A percentile compares a stretch with the other conserved stretches of the same genome.
These are phyloP conservation scores for Anthopleura xanthogrammica DNA, from an alignment of 92 coral and sea anemone species.

Conservation along the genomic window DNA sequence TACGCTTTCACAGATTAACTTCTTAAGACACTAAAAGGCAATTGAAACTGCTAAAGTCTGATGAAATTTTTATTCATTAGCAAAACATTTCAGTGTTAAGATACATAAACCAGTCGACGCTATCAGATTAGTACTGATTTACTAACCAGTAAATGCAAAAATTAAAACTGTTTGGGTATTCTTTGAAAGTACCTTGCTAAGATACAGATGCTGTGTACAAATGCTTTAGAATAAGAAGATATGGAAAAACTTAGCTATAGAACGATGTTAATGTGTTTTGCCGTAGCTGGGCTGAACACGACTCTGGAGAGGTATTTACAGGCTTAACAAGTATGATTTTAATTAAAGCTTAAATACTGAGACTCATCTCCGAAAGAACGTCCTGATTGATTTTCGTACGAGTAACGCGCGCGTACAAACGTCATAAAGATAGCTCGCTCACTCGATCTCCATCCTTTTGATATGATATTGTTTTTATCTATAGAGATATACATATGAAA, in stretches of 20 bases:
- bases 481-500: not conserved
- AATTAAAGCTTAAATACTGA: not conserved
- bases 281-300: not conserved
- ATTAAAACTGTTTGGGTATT: not conserved
- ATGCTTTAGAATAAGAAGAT: not conserved
- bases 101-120: not conserved
- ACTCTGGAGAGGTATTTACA: constrained; percentile 20
- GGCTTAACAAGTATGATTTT: constrained; percentile 1
- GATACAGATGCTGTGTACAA: too few species aligned
- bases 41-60: not conserved
- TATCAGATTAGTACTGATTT: not conserved
- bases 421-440: not conserved
- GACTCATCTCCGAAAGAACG: not conserved
- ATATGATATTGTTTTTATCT: not conserved
- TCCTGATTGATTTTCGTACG: not conserved
- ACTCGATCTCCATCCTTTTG: not conserved
- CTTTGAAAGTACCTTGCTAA: too few species aligned
- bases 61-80: not conserved
- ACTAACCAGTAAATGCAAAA: not conserved
- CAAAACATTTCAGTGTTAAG: not conserved
- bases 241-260: not conserved
- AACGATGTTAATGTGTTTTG: not conserved
- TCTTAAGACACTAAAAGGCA: not conserved
- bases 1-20: not conserved
- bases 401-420: not conserved